Evolutionary conservation across 2,888 invertebrate genomes (phyloP).

Genomic region (Caenorhabditis sinica): DNA sequence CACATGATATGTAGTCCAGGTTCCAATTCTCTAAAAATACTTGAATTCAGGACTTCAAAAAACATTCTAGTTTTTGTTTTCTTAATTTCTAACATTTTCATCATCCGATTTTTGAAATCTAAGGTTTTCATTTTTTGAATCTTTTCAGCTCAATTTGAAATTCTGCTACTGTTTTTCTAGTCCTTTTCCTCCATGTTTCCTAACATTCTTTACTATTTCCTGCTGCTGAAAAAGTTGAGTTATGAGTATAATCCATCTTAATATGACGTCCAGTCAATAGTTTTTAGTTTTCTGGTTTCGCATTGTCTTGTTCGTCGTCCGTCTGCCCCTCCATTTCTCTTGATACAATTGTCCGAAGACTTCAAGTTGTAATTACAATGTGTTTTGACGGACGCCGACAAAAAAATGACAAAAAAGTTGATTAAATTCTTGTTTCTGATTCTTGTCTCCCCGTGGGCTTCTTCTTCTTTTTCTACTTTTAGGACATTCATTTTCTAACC

Average conservation of each 20-base stretch:
- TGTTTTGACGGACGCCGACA: constrained; percentile 17
- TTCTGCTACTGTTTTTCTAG: background rate
- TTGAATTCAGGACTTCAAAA: no score
- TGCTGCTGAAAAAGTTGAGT: background rate
- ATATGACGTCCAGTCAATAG: constrained; percentile 37
- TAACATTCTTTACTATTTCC: no score
- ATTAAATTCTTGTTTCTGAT: constrained; percentile 62
- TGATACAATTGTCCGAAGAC: constrained; percentile 37
- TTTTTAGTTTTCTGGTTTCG: constrained; percentile 24
- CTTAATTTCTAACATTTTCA: no score
- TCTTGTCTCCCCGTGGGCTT: background rate
- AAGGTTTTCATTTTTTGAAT: no score
- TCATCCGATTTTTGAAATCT: no score
- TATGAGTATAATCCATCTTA: constrained; percentile 17
- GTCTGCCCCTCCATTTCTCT: constrained; percentile 12
- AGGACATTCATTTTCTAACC: background rate
- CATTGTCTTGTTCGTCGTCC: constrained; percentile 11
- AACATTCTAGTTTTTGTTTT: no score
- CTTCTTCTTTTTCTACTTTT: constrained; percentile 14
- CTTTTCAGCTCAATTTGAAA: no score
- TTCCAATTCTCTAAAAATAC: no score
- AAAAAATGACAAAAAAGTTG: constrained; percentile 50
- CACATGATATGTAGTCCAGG: no score
- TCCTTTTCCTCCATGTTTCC: background rate
- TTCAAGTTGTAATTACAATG: constrained; percentile 59